Base-by-base conservation (phyloP, 2,797 vertebrate species). In the Picus viridis region DNA sequence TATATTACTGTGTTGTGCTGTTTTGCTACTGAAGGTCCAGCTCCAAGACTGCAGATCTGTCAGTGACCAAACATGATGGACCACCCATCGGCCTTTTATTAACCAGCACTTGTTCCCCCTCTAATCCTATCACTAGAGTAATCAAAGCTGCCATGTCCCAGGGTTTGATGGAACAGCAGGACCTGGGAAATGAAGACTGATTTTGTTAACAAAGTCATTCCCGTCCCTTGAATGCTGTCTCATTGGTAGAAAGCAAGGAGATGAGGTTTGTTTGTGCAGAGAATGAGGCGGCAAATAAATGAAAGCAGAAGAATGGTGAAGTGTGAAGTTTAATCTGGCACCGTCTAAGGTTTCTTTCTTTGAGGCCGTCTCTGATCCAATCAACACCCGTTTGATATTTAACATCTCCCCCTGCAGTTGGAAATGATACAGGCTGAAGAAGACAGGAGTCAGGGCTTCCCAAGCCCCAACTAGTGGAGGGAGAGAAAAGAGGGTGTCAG, bases 151-250 rank as follows among this genome's bases (percentile, higher is more conserved):
- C 96, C 76, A 72, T 41, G 91, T 95, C 96, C 95, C 92, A 88
- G 81, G 92, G 91, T 92, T 62, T 95, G 96, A 96, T 93, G 90
- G 86, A 96, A 91, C 89, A 83, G 95, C 91, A 92, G 93, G 88
- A 94, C 80, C 91, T 92, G 92, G 95, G 95, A 96, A 96, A 96
- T 91, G 95, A 96, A 95, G 92, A 81, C 92, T 96, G 96, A 97
- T 96, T 95, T 92, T 91, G 94, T 97, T 97, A 96, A 97, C 94
- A 93, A 96, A 97, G 93, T 95, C 88, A 95, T 91, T 96, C 93
- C 93, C 94, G 76, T 63, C 86, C 79, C 90, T 86, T 95, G 89
- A 92, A 94, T 94, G 85, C 91, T 67, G 94, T 93, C 91, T 93
- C 90, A 93, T 91, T 90, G 94, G 87, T 88, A 88, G 88, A 93